Evolutionary conservation across 2,888 invertebrate genomes (phyloP), one percentile per base, ranked within the genome.

Genomic region (Netelia melanura): DNA sequence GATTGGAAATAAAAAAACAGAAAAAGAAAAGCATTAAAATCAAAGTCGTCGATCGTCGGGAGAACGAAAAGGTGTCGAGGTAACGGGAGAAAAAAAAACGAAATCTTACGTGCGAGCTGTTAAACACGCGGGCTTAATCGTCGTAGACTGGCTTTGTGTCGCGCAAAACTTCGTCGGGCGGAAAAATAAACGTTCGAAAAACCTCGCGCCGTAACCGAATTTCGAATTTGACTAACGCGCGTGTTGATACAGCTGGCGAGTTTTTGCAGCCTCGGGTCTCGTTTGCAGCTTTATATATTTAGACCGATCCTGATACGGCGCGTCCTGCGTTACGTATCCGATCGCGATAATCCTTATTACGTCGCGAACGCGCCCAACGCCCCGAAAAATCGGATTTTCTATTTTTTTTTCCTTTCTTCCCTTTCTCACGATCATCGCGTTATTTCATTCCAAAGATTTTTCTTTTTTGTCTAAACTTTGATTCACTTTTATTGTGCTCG

Each of bases 201-300:
- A 87, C 89, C 87, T 90, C 68, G 70, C 87, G 86, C 88, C 89
- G 6, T 30, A 30, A 30, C 30, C 3, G 30, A 86, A 86, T 88
- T 86, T 90, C 87, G 85, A 88, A 88, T 90, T 90, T 89, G 89
- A 89, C 89, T 90, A 88, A 90, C 90, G 88, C 89, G 17, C 30
- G 83, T 90, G 91, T 93, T 92, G 90, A 89, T 90, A 90, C 92
- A 92, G 92, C 93, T 92, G 92, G 84, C 87, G 87, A 56, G 17
- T 52, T 48, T 67, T 65, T 17, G 61, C 43, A 23, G 65, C 54
- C 58, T 30, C 64, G 14, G 54, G 10, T 54, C 56, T 74, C 65
- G 25, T 8, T 68, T 52, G 67, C 30, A 48, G 48, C 48, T 48
- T 48, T 48, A 48, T 48, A 48, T 48, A 48, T 48, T 48, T 48